Base-by-base conservation (phyloP, 2,113 vertebrate genomes). In the Psephotus haematonotus region DNA sequence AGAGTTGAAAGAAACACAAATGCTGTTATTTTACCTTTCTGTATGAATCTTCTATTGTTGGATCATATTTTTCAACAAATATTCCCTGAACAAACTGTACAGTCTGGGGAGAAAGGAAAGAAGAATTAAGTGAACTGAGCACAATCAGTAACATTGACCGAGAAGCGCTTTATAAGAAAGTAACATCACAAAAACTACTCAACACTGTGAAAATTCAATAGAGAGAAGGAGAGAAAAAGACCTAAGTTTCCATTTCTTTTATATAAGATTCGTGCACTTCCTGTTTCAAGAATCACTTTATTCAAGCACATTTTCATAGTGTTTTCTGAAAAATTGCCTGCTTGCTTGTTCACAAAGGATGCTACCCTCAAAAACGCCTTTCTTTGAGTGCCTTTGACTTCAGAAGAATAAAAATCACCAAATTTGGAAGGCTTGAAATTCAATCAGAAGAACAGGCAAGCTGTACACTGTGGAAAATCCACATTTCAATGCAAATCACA, bases 1-100 rank as follows among this genome's bases (percentile, higher is more conserved):
- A 62, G 10, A 49, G 25, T 25, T 6, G n/a, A 11, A 23, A 72
- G 37, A 37, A 82, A 90, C 1, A 47, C 29, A 53, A 82, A 31
- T 1, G 0, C 13, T 31, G 85, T 43, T n/a, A 64, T 17, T 95
- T 98, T 98, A 99, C 99, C 99, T 99, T 99, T 99, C 99, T 99
- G 98, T 99, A 99, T 15, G 99, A 99, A 97, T 99, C 99, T 98
- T 99, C 99, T 99, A 99, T 99, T 98, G 99, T 99, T 88, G 99
- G 99, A 97, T 99, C 99, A 98, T 99, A 99, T 97, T 99, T 99
- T 98, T 99, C 99, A 97, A 99, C 99, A 98, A 99, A 99, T 98
- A 99, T 99, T 98, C 99, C 99, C 98, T 99, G 99, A 98, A 99
- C 99, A 90, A 99, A 99, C 97, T 99, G 99, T 98, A 99, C 99